Conservation (phyloP, 2,888 invertebrate genomes). For the Coleophora deauratella region DNA sequence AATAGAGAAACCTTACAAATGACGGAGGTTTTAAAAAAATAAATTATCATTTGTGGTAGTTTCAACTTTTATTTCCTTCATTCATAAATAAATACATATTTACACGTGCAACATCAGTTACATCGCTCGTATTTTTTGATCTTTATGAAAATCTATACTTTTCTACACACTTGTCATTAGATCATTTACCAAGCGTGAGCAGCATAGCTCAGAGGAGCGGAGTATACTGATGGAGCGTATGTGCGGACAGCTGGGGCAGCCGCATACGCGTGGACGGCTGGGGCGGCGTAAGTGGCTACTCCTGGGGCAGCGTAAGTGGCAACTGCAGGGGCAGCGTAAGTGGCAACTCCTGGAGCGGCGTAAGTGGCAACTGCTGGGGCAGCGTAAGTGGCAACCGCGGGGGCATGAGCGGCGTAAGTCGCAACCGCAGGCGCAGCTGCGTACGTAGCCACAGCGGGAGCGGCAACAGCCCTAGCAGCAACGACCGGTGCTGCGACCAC, state of each 20-base stretch:
- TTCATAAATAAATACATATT: conserved; percentile 5
- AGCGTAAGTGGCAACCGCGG: conserved; percentile 18
- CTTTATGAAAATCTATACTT: too few relatives aligned
- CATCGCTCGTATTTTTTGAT: too few relatives aligned
- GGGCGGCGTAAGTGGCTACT: conserved; percentile 47
- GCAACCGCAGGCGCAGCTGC: conserved; percentile 22
- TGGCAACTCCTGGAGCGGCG: conserved; percentile 20
- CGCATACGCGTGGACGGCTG: conserved; percentile 23
- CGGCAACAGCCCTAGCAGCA: conserved; percentile 35
- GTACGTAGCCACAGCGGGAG: conserved; percentile 19
- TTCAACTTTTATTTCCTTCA: conserved; percentile 6
- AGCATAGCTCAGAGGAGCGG: conserved; percentile 14
- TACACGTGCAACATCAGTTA: neutral
- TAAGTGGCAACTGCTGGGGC: conserved; percentile 38
- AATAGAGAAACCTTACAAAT: too few relatives aligned
- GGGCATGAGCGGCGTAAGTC: conserved; percentile 17
- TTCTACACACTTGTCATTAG: too few relatives aligned
- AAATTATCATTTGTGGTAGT: neutral
- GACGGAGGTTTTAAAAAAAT: too few relatives aligned
- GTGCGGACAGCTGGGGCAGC: conserved; percentile 10
- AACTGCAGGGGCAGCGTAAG: conserved; percentile 16
- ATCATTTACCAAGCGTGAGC: too few relatives aligned
- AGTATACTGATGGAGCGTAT: conserved; percentile 12
- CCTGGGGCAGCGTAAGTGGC: conserved; percentile 19
- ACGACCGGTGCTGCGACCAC: conserved; percentile 34